Conservation (phyloP, 2,888 invertebrate genomes). For the Clivina fossor region DNA sequence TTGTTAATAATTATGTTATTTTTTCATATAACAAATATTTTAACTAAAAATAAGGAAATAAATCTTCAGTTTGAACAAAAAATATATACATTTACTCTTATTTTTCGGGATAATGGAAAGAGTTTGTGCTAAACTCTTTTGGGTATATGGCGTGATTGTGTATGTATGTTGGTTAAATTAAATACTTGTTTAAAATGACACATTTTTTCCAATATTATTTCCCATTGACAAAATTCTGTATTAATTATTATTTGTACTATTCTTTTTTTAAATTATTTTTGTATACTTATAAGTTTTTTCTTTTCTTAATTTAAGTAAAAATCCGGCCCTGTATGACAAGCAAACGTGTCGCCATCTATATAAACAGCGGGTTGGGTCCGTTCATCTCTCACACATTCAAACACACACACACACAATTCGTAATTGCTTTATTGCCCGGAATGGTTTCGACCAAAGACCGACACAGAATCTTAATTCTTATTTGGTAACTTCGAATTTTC, state of each 20-base stretch:
- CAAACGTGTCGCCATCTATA: slow-evolving; percentile 3
- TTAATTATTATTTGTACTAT: neutral
- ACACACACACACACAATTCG: slow-evolving; percentile 17
- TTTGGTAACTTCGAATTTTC: slow-evolving; percentile 41
- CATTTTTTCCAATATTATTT: neutral
- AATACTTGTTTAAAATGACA: no score
- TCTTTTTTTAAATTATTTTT: neutral
- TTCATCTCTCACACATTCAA: neutral
- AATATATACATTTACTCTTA: neutral
- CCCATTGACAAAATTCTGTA: neutral
- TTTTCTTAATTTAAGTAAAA: neutral
- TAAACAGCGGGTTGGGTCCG: neutral
- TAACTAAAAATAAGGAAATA: no score
- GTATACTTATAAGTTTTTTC: neutral
- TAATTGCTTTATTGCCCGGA: slow-evolving; percentile 49
- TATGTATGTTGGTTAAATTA: no score
- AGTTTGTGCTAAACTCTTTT: no score
- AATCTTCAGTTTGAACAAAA: neutral
- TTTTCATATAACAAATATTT: no score
- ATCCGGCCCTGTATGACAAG: neutral
- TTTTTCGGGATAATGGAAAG: no score
- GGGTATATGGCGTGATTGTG: no score
- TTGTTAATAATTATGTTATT: no score
- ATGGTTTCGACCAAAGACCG: slow-evolving; percentile 43
- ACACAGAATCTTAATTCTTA: slow-evolving; percentile 48